Evolutionary conservation across 2,113 vertebrate genomes (phyloP).

Genomic region (Ornithorhynchus anatinus): DNA sequence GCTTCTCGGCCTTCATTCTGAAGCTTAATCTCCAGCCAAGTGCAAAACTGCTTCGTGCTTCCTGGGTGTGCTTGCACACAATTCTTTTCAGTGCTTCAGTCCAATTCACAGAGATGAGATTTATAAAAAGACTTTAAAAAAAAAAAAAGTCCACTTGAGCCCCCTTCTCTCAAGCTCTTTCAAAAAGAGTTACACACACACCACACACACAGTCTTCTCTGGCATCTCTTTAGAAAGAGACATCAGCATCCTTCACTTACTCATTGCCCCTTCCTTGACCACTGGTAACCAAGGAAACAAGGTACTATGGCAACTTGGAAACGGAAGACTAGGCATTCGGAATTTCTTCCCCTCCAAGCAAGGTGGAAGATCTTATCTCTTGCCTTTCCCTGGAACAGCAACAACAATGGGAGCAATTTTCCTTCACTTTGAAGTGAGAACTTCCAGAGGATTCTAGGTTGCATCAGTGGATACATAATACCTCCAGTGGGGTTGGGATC

Average conservation of each 20-base stretch:
- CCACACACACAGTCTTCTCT: no score
- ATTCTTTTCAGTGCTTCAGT: slow-evolving; percentile 30
- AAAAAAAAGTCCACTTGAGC: slow-evolving; percentile 47
- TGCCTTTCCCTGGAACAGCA: slow-evolving; percentile 32
- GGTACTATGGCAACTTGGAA: slow-evolving; percentile 74
- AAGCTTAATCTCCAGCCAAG: neutral
- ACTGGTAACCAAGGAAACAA: slow-evolving; percentile 78
- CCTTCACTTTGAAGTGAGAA: no score
- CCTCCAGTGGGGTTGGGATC: no score
- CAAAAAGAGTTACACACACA: neutral
- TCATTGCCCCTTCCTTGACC: slow-evolving; percentile 68
- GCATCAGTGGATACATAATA: no score
- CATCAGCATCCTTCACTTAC: slow-evolving; percentile 56
- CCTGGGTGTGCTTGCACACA: slow-evolving; percentile 20
- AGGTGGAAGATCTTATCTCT: slow-evolving; percentile 30
- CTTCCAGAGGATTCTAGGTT: neutral
- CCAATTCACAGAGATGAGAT: slow-evolving; percentile 42
- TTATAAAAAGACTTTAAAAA: slow-evolving; percentile 57
- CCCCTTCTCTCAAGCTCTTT: neutral
- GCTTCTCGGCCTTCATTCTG: neutral
- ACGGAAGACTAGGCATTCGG: slow-evolving; percentile 44
- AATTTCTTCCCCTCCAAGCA: slow-evolving; percentile 42
- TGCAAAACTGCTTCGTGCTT: slow-evolving; percentile 14
- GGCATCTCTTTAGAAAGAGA: slow-evolving; percentile 48
- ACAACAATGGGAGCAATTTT: neutral